phyloP scores from a whole-genome alignment of 2,888 invertebrate species.

The Mesopsocus fuscifrons region DNA sequence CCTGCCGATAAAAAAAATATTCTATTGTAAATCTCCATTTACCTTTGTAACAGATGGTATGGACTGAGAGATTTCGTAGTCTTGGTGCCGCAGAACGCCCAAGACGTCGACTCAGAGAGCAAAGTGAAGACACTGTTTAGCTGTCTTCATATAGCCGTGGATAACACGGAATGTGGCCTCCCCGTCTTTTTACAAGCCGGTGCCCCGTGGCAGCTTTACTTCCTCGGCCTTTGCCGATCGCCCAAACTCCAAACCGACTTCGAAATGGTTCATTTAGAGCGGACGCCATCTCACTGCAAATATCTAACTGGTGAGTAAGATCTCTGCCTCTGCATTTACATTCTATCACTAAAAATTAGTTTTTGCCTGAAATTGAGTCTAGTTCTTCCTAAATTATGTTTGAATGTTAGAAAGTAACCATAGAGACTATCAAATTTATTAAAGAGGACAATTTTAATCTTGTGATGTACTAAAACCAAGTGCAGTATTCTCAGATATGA shows the following conservation, averaged over 20 bases:
- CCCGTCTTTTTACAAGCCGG: slow-evolving; percentile 77
- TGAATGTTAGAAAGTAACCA: too few relatives aligned
- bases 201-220: slow-evolving; percentile 62
- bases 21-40: not conserved
- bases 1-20: too few relatives aligned
- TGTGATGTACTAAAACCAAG: too few relatives aligned
- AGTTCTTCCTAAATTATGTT: slow-evolving; percentile 1
- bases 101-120: slow-evolving; percentile 33
- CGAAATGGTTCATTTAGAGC: slow-evolving; percentile 73
- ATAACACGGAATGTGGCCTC: slow-evolving; percentile 58
- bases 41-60: slow-evolving; percentile 36
- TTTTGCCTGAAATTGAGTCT: not conserved
- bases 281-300: slow-evolving; percentile 58
- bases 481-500: too few relatives aligned
- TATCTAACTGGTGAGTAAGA: slow-evolving; percentile 53
- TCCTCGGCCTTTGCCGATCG: slow-evolving; percentile 60
- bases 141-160: slow-evolving; percentile 62
- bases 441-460: too few relatives aligned
- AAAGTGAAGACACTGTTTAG: slow-evolving; percentile 60
- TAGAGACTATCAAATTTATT: too few relatives aligned
- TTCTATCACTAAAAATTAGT: slow-evolving; percentile 2
- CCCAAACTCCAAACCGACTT: slow-evolving; percentile 62
- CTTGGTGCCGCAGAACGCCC: slow-evolving; percentile 41
- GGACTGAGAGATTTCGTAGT: slow-evolving; percentile 70
- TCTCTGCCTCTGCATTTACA: not conserved